phyloP scores from a whole-genome alignment of 2,888 invertebrate species.

The Sinodicranocentrus sp. region DNA sequence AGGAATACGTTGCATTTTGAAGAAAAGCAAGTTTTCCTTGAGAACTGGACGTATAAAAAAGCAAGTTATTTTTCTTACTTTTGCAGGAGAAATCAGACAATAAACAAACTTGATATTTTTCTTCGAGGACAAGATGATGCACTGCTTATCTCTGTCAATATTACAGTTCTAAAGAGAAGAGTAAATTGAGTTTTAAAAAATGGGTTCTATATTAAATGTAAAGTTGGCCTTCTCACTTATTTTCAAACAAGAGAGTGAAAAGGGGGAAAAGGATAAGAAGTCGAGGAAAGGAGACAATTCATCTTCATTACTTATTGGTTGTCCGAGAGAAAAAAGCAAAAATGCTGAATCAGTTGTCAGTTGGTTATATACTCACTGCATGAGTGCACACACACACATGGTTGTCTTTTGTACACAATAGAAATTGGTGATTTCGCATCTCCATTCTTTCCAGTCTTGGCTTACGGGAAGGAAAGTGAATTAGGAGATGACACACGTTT shows the following conservation, averaged over 20 bases:
- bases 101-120: not conserved
- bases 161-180: not conserved
- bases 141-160: slow-evolving; percentile 16
- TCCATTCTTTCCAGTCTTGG: no score
- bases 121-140: not conserved
- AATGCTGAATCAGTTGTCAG: slow-evolving; percentile 35
- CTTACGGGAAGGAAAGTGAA: no score
- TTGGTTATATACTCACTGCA: no score
- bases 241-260: slow-evolving; percentile 19
- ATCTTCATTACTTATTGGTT: slow-evolving; percentile 60
- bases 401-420: no score
- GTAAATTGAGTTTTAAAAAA: slow-evolving; percentile 14
- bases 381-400: no score
- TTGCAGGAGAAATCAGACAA: not conserved
- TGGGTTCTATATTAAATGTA: not conserved
- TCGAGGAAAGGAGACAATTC: slow-evolving; percentile 37
- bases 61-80: no score
- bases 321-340: slow-evolving; percentile 19
- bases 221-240: not conserved
- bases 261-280: not conserved
- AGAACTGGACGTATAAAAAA: no score
- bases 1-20: no score
- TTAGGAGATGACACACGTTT: no score
- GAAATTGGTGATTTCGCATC: no score
- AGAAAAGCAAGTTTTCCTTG: no score